Conservation (phyloP, 2,888 invertebrate species). For the Slavum lentiscoides region DNA sequence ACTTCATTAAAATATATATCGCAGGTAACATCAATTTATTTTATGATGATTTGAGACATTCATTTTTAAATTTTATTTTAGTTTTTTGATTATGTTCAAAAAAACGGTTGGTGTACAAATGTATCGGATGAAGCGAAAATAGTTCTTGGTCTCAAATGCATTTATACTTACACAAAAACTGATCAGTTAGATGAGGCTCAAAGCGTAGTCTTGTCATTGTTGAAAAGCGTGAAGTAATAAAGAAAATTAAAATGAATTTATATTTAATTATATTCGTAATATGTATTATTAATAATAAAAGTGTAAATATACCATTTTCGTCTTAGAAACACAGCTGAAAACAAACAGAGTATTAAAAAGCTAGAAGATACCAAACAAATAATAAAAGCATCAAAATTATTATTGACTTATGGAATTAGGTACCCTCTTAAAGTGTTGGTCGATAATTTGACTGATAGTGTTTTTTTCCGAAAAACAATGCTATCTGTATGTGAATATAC, state of each 20-base stretch:
- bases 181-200: constrained; percentile 69
- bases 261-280: background rate
- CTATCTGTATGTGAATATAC: constrained; percentile 38
- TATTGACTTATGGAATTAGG: constrained; percentile 35
- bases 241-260: background rate
- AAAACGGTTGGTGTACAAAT: constrained; percentile 30
- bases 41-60: background rate
- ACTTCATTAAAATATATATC: constrained; percentile 30
- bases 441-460: constrained; percentile 25
- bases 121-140: constrained; percentile 52
- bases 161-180: constrained; percentile 68
- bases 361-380: constrained; percentile 29
- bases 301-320: constrained; percentile 11
- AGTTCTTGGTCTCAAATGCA: constrained; percentile 67
- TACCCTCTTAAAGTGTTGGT: constrained; percentile 33
- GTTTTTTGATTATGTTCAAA: constrained; percentile 43
- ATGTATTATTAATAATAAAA: background rate
- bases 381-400: constrained; percentile 45
- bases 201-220: constrained; percentile 61
- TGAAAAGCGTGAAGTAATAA: constrained; percentile 42
- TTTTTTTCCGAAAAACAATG: constrained; percentile 36
- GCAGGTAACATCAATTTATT: constrained; percentile 25
- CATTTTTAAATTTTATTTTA: constrained; percentile 1
- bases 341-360: constrained; percentile 10
- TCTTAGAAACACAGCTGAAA: constrained; percentile 34